Evolutionary conservation across 2,888 invertebrate genomes (phyloP).

Genomic region (Miltochrista miniata): DNA sequence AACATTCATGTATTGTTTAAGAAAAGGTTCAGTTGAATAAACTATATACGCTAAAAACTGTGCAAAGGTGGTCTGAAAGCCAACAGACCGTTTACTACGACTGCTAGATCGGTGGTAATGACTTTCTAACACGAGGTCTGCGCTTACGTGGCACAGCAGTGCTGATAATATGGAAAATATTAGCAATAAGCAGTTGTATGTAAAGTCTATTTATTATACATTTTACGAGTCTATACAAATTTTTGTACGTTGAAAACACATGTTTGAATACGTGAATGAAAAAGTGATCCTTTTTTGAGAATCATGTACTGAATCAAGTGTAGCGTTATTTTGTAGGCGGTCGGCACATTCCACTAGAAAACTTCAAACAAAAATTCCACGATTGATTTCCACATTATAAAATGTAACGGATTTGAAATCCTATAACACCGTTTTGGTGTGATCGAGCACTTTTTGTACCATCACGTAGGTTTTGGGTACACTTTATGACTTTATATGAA

Average conservation of each 20-base stretch:
- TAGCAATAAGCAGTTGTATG: conserved; percentile 83
- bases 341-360: conserved; percentile 82
- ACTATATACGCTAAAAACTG: conserved; percentile 9
- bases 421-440: conserved; percentile 77
- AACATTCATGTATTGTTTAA: too few species aligned
- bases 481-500: conserved; percentile 84
- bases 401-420: conserved; percentile 77
- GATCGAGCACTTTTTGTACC: conserved; percentile 77
- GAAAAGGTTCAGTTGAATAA: neutral
- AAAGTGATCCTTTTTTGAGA: conserved; percentile 82
- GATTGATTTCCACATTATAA: conserved; percentile 79
- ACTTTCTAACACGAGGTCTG: conserved; percentile 42
- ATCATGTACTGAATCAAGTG: conserved; percentile 79
- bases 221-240: conserved; percentile 83
- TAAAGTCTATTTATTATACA: conserved; percentile 80
- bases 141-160: conserved; percentile 40
- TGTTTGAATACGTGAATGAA: conserved; percentile 73
- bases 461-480: conserved; percentile 84
- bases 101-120: conserved; percentile 32
- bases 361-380: conserved; percentile 78
- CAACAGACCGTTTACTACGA: conserved; percentile 26
- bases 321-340: conserved; percentile 81
- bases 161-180: conserved; percentile 65
- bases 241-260: conserved; percentile 80
- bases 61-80: conserved; percentile 13